phyloP scores from a whole-genome alignment of 2,113 vertebrate species.

The Bos indicus region DNA sequence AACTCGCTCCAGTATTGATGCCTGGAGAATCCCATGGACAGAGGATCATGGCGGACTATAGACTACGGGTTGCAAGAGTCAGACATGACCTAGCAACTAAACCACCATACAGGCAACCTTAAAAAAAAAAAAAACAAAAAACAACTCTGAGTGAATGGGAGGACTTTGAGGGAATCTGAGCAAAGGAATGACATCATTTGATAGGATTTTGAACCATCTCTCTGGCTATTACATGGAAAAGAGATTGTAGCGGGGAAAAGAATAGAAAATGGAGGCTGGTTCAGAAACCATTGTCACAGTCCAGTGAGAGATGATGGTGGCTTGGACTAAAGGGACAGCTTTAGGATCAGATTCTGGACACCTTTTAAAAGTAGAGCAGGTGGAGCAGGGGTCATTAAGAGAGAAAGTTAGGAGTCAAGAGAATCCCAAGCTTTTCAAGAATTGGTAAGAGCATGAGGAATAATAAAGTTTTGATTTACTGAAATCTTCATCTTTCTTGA shows the following conservation, averaged over 20 bases:
- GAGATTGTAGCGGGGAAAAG: accelerated
- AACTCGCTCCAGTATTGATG: neutral
- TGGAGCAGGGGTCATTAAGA: neutral
- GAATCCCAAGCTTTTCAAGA: neutral
- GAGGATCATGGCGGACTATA: neutral
- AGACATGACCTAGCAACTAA: neutral
- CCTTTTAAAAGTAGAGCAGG: neutral
- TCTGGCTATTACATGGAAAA: neutral
- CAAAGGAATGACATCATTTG: neutral
- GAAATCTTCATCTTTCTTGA: neutral
- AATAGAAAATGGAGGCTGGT: neutral
- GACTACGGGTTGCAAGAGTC: neutral
- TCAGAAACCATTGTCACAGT: neutral
- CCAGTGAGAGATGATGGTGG: neutral
- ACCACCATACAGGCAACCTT: neutral
- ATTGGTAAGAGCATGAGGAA: neutral
- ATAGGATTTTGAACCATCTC: neutral
- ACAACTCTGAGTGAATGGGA: neutral
- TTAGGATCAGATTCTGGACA: neutral
- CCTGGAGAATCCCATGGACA: neutral
- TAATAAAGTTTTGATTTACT: neutral
- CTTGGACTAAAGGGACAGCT: neutral
- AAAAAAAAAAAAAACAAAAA: neutral
- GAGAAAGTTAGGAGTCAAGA: neutral
- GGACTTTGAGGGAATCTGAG: neutral